phyloP scores from a whole-genome alignment of 2,888 invertebrate genomes.

The Meiosimyza decipiens region DNA sequence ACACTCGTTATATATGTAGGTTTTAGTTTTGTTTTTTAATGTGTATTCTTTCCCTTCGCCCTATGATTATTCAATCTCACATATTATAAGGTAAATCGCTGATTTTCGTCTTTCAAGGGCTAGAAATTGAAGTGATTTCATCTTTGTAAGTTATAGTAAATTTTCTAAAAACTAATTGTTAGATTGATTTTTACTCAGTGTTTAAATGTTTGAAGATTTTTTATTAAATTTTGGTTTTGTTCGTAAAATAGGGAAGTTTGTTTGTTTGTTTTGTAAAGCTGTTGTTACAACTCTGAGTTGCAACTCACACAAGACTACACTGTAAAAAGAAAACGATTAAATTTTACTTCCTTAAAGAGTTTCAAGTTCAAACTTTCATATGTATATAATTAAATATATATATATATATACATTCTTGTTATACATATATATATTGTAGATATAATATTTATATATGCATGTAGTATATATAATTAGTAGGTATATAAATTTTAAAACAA shows the following conservation, averaged over 20 bases:
- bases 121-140: too few species aligned
- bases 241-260: conserved; percentile 30
- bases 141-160: too few species aligned
- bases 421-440: conserved; percentile 19
- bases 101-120: conserved; percentile 17
- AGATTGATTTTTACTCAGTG: too few species aligned
- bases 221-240: conserved; percentile 6
- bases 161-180: too few species aligned
- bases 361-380: background rate
- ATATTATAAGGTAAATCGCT: conserved; percentile 25
- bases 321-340: too few species aligned
- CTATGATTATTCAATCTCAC: background rate
- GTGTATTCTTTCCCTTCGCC: background rate
- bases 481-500: conserved; percentile 27
- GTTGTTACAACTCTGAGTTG: conserved; percentile 12
- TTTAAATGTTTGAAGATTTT: conserved; percentile 8
- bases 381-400: background rate
- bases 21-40: conserved; percentile 9
- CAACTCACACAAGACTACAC: conserved; percentile 2
- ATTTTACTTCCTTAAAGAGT: too few species aligned
- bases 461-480: conserved; percentile 13
- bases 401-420: conserved; percentile 3
- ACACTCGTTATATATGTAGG: background rate
- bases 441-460: conserved; percentile 26
- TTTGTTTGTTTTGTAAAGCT: conserved; percentile 30